Conservation (phyloP, 1,140 invertebrate genomes). For the Tribolium madens region DNA sequence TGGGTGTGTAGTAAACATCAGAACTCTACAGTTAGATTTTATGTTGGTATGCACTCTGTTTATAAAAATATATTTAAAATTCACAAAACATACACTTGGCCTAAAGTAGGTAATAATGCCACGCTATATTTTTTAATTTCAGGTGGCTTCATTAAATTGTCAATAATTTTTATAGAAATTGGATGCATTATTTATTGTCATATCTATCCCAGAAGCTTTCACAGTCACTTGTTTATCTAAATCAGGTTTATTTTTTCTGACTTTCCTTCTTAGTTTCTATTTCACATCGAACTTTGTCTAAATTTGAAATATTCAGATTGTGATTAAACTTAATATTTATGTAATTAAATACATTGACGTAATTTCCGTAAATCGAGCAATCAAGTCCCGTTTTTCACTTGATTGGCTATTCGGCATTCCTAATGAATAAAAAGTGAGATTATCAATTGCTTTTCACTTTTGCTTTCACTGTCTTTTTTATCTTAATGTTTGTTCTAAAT, state of each 20-base stretch:
- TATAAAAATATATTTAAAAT: background rate
- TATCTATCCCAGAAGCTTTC: background rate
- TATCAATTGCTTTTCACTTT: background rate
- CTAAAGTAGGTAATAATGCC: background rate
- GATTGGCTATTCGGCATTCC: background rate
- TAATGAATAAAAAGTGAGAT: background rate
- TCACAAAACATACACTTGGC: background rate
- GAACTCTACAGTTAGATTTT: too few relatives aligned
- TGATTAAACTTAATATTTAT: background rate
- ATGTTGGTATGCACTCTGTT: background rate
- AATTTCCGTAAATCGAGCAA: background rate
- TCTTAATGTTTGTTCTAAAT: slow-evolving; percentile 2
- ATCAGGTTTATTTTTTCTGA: background rate
- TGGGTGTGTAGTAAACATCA: too few relatives aligned
- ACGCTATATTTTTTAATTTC: background rate
- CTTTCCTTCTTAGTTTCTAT: background rate
- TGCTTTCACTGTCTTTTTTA: slow-evolving; percentile 5
- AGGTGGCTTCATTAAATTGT: too few relatives aligned
- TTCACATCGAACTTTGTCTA: background rate
- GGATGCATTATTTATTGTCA: background rate
- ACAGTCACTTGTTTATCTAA: background rate
- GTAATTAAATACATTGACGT: background rate
- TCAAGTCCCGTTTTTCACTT: background rate
- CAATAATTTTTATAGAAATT: too few relatives aligned
- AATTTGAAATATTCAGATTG: background rate